Conservation (phyloP, 2,113 vertebrate species). For the Dunckerocampus dactyliophorus region DNA sequence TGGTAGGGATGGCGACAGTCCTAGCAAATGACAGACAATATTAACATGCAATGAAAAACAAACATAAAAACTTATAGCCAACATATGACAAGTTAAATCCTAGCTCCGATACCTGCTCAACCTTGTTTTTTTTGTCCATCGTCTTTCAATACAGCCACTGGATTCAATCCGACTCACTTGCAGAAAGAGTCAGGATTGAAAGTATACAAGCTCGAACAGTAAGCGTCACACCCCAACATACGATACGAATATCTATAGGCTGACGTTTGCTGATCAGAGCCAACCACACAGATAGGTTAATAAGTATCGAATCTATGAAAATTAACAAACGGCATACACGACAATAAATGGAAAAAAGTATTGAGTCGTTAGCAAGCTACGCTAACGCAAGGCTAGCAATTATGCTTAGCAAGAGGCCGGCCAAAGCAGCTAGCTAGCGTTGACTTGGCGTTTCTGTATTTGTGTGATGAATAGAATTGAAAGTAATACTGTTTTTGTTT, state of each 20-base stretch:
- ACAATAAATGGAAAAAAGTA: accelerated
- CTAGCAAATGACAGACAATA: slow-evolving; percentile 8
- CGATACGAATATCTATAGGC: slow-evolving; percentile 12
- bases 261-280: slow-evolving; percentile 26
- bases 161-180: no score
- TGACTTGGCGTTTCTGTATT: background rate
- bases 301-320: background rate
- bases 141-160: no score
- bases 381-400: slow-evolving; percentile 23
- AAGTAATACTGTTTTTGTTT: background rate
- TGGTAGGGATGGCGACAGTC: slow-evolving; percentile 16
- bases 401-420: slow-evolving; percentile 15
- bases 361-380: slow-evolving; percentile 5
- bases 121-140: no score
- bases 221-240: slow-evolving; percentile 46
- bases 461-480: background rate
- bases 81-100: no score
- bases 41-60: background rate
- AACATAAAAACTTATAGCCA: no score
- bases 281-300: no score
- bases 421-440: slow-evolving; percentile 4
- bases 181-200: background rate
- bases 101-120: no score
- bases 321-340: background rate
- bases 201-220: background rate